Base-by-base conservation (phyloP, 2,797 vertebrate species). In the Poeciliopsis presidionis region DNA sequence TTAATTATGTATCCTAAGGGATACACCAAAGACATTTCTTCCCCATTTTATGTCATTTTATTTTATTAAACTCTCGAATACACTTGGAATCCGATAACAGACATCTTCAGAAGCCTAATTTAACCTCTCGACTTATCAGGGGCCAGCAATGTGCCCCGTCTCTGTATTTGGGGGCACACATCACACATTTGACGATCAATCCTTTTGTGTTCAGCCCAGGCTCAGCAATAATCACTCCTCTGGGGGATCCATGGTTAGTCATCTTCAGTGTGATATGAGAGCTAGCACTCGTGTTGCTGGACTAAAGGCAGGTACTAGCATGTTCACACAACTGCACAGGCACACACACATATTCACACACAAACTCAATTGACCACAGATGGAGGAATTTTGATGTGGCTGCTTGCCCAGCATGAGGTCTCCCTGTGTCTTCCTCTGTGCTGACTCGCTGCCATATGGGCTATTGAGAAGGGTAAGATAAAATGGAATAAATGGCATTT, bases 311-410 rank as follows among this genome's bases (percentile, higher is more conserved):
- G 87, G 85, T 91, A 84, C 75, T 65, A 69, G 63, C 36, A 46
- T 49, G 47, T 5, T 14, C 57, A 45, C 59, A 73, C 55, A 81
- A 51, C 49, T 49, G 73, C 28, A 45, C 9, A 25, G 36, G 71
- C 59, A 9, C 28, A 28, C 28, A 28, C 14, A 61, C 16, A n/a
- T 2, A 30, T 57, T 12, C 46, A 83, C 53, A 76, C 79, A 74
- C 55, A 84, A 74, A 91, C 79, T 88, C 89, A 86, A 82, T 75
- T 86, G 85, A 89, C 85, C 91, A 93, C 94, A 95, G 94, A 95
- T 95, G 92, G 94, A 94, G 85, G 93, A 93, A 94, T 95, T 95
- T 91, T 92, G 89, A 94, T 92, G 93, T 93, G 94, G 93, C 91
- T 83, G 53, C 79, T 84, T 91, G 90, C 90, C 93, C 92, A 86